Evolutionary conservation across 2,797 vertebrate genomes (phyloP).

Genomic region (Gambusia yucatana): DNA sequence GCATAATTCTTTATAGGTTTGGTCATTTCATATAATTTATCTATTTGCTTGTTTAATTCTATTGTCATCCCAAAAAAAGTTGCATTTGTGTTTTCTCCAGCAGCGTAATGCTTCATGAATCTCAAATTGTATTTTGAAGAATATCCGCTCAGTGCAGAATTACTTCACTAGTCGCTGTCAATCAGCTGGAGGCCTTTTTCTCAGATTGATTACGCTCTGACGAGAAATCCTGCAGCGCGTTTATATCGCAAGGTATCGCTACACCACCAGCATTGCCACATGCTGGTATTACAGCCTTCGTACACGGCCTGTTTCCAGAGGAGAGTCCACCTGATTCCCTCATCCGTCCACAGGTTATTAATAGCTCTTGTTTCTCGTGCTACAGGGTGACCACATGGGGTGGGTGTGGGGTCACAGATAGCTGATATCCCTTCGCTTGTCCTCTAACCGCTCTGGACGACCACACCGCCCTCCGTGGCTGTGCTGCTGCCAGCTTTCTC

Average conservation of each 20-base stretch:
- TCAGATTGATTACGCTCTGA: constrained; percentile 9
- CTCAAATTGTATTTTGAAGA: neutral
- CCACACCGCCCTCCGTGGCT: constrained; percentile 25
- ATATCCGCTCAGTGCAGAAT: neutral
- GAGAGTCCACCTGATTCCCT: constrained; percentile 81
- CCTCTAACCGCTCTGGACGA: constrained; percentile 63
- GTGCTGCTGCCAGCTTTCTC: constrained; percentile 57
- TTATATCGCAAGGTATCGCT: neutral
- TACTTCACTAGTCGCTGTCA: neutral
- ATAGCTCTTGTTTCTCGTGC: constrained; percentile 77
- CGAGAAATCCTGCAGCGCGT: neutral
- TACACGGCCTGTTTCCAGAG: constrained; percentile 64
- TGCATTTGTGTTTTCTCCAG: neutral
- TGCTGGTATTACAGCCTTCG: constrained; percentile 46
- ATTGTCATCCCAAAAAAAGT: neutral
- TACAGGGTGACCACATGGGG: constrained; percentile 54
- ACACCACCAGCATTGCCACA: constrained; percentile 31
- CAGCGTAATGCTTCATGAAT: neutral
- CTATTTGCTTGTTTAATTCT: neutral
- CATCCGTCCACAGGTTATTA: constrained; percentile 84
- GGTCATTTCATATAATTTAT: neutral
- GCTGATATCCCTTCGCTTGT: constrained; percentile 70
- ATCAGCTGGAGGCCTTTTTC: neutral
- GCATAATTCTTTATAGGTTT: neutral
- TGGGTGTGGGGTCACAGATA: constrained; percentile 70